These are phyloP conservation scores for Sphaeramia orbicularis DNA, from an alignment of 2,797 vertebrate genomes.

Conservation along the genomic window DNA sequence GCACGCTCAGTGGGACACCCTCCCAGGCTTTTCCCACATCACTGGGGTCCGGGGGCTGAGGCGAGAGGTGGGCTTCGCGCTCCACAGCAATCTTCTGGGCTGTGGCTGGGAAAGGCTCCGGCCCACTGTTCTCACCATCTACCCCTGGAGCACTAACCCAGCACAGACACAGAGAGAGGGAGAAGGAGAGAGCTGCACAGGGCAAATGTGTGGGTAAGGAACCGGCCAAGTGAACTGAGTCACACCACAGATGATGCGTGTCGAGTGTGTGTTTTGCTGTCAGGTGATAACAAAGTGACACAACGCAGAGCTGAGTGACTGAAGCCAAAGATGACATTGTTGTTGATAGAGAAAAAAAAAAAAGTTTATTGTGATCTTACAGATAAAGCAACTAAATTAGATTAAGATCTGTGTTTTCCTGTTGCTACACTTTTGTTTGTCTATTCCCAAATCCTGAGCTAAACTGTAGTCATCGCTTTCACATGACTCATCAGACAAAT, in stretches of 20 bases:
- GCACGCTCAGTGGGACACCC: constrained; percentile 71
- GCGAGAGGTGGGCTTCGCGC: constrained; percentile 72
- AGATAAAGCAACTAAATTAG: constrained; percentile 30
- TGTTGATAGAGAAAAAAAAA: constrained; percentile 6
- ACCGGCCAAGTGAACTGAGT: constrained; percentile 29
- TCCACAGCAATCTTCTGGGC: constrained; percentile 81
- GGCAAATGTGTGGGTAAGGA: constrained; percentile 42
- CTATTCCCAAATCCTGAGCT: constrained; percentile 31
- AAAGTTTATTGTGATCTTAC: constrained; percentile 29
- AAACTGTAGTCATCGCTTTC: constrained; percentile 49
- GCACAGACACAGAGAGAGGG: constrained; percentile 62
- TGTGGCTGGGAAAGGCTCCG: constrained; percentile 85
- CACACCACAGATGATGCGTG: constrained; percentile 46
- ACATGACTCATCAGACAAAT: constrained; percentile 60
- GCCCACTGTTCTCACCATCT: constrained; percentile 86
- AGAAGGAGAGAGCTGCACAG: constrained; percentile 40
- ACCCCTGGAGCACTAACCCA: constrained; percentile 66
- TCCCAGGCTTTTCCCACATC: constrained; percentile 86
- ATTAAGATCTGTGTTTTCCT: constrained; percentile 42
- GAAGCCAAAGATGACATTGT: constrained; percentile 3
- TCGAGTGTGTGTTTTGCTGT: constrained; percentile 25
- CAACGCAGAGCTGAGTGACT: constrained; percentile 26
- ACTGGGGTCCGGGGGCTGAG: constrained; percentile 61
- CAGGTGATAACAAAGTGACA: constrained; percentile 52
- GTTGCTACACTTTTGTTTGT: constrained; percentile 32